These are phyloP conservation scores for Leucophenga montana DNA, from an alignment of 2,888 invertebrate species.

Conservation along the genomic window DNA sequence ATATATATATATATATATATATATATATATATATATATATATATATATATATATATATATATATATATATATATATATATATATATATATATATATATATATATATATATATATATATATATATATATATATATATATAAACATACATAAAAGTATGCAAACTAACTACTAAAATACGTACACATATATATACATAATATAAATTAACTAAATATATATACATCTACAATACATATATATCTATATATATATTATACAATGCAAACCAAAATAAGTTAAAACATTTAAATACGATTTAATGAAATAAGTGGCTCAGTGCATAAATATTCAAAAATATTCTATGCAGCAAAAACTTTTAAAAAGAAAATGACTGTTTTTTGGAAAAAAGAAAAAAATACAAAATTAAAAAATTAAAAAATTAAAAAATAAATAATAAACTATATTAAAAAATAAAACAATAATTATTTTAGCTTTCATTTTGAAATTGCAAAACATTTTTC, in stretches of 20 bases:
- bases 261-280: slow-evolving; percentile 19
- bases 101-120: background rate
- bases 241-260: slow-evolving; percentile 11
- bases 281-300: slow-evolving; percentile 37
- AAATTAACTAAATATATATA: slow-evolving; percentile 39
- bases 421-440: background rate
- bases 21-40: slow-evolving; percentile 39
- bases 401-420: background rate
- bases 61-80: background rate
- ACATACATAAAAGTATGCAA: slow-evolving; percentile 1
- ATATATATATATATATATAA: background rate
- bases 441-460: background rate
- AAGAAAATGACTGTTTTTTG: slow-evolving; percentile 64
- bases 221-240: slow-evolving; percentile 15
- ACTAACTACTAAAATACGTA: slow-evolving; percentile 23
- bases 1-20: slow-evolving; percentile 39
- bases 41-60: slow-evolving; percentile 16
- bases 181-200: slow-evolving; percentile 36
- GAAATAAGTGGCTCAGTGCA: slow-evolving; percentile 66
- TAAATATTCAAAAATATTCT: slow-evolving; percentile 62
- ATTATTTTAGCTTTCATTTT: background rate
- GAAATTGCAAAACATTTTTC: background rate
- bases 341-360: slow-evolving; percentile 43
- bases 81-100: too few species aligned
- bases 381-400: slow-evolving; percentile 45